A percentile compares a stretch with the other conserved stretches of the same genome.
These are phyloP conservation scores for Scomber scombrus DNA, from an alignment of 2,113 vertebrate species.

Conservation along the genomic window DNA sequence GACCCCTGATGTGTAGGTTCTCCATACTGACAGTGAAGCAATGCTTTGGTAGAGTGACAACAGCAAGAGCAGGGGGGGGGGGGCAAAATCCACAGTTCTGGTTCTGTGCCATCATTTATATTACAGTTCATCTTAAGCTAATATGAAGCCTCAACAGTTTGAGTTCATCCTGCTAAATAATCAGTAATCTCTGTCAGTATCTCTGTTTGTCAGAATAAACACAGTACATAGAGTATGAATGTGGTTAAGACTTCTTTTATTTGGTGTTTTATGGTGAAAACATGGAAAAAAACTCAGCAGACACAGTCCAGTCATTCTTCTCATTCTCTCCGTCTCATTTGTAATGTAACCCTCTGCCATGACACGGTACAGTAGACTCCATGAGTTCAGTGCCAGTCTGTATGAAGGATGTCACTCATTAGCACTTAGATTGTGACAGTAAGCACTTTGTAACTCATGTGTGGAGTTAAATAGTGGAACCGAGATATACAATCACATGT, in stretches of 20 bases:
- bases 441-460: conserved; percentile 30
- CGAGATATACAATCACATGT: conserved; percentile 43
- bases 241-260: conserved; percentile 55
- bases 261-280: conserved; percentile 68
- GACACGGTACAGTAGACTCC: neutral
- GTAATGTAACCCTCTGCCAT: conserved; percentile 7
- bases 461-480: conserved; percentile 36
- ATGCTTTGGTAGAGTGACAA: no score
- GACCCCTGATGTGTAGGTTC: no score
- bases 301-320: conserved; percentile 35
- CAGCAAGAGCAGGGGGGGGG: no score
- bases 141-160: no score
- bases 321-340: conserved; percentile 19
- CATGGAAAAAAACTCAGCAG: conserved; percentile 46
- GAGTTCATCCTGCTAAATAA: no score
- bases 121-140: no score
- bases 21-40: no score
- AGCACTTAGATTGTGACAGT: conserved; percentile 12
- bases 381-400: conserved; percentile 8
- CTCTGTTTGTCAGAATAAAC: conserved; percentile 11
- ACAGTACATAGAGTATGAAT: neutral
- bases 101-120: no score
- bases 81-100: neutral
- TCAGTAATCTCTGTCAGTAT: neutral
- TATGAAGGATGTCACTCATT: neutral